These are phyloP conservation scores for Chaitophorus viminalis DNA, from an alignment of 2,888 invertebrate genomes.

Conservation along the genomic window DNA sequence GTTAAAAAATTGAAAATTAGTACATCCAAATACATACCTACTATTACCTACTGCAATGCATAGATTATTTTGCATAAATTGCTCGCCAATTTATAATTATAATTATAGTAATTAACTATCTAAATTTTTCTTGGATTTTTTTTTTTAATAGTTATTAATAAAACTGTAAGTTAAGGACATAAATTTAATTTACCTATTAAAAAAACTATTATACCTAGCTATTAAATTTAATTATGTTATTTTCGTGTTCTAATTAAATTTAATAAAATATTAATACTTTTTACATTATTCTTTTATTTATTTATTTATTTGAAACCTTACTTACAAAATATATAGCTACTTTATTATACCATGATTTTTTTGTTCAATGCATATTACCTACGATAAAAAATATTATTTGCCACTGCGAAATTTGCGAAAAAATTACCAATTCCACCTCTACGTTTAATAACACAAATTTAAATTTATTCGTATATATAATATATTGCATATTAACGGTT, in stretches of 20 bases:
- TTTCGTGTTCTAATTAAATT: not conserved
- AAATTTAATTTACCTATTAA: not conserved
- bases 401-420: not conserved
- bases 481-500: not conserved
- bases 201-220: not conserved
- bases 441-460: no score
- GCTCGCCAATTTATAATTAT: not conserved
- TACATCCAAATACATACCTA: not conserved
- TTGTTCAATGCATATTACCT: not conserved
- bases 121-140: not conserved
- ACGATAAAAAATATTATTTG: not conserved
- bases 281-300: not conserved
- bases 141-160: not conserved
- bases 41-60: no score
- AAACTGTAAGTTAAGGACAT: not conserved
- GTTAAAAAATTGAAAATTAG: not conserved
- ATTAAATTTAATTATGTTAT: slow-evolving; percentile 17
- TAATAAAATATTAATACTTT: not conserved
- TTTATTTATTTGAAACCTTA: not conserved
- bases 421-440: not conserved
- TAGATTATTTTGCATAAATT: not conserved
- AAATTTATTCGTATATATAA: not conserved
- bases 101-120: slow-evolving; percentile 3
- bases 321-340: not conserved
- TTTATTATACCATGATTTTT: not conserved